A percentile compares a stretch with the other conserved stretches of the same genome.
Conservation (phyloP, 2,797 vertebrate genomes). For the Phataginus tetradactyla region DNA sequence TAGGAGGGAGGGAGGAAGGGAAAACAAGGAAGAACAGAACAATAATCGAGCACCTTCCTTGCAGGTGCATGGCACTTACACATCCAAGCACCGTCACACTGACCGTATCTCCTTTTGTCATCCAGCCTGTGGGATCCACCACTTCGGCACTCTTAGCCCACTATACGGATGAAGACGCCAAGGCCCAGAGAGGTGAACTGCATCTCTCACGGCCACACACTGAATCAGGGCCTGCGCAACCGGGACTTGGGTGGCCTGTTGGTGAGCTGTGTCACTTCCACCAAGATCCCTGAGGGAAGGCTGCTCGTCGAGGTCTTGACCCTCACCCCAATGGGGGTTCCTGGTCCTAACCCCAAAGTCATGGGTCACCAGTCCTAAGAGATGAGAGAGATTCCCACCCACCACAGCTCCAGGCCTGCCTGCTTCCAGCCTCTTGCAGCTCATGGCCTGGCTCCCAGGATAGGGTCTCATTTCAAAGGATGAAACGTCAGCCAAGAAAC, state of each 20-base stretch:
- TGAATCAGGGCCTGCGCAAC: not conserved
- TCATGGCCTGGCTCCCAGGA: not conserved
- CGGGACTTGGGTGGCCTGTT: not conserved
- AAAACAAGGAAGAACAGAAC: too few species aligned
- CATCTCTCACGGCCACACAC: not conserved
- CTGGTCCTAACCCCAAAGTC: not conserved
- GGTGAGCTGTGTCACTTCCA: too few species aligned
- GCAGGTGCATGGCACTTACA: accelerated
- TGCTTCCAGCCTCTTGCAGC: not conserved
- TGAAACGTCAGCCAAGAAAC: not conserved
- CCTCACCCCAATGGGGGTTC: not conserved
- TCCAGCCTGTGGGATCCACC: not conserved
- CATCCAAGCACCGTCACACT: accelerated
- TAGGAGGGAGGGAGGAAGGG: not conserved
- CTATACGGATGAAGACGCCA: not conserved
- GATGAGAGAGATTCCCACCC: not conserved
- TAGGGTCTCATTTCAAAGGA: not conserved
- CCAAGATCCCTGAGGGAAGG: not conserved
- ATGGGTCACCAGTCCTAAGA: not conserved
- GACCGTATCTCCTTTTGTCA: not conserved
- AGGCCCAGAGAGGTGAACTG: not conserved
- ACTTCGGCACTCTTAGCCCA: not conserved
- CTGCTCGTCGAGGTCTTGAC: not conserved
- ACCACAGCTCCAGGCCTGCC: not conserved
- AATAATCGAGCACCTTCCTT: not conserved